Percentiles rank a stretch among this genome's conserved stretches.
Conservation (phyloP, 2,113 vertebrate species). For the Elgaria multicarinata region DNA sequence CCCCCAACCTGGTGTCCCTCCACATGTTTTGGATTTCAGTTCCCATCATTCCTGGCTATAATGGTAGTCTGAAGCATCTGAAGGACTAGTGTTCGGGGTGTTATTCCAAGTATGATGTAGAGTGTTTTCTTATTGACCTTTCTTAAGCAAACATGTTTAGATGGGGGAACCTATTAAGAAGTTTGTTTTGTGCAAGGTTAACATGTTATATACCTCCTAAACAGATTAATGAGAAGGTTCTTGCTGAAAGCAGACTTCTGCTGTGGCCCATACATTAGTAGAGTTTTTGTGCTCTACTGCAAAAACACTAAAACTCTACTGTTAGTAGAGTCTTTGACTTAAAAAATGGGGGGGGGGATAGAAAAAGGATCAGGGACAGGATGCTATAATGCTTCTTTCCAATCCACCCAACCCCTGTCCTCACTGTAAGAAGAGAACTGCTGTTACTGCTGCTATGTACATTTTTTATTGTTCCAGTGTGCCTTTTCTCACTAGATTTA, state of each 20-base stretch:
- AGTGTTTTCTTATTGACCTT: background rate
- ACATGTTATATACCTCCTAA: background rate
- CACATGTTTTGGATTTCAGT: background rate
- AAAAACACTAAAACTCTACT: no score
- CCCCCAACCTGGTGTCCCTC: background rate
- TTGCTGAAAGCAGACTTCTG: background rate
- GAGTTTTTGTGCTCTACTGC: background rate
- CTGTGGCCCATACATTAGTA: background rate
- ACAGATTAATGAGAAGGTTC: background rate
- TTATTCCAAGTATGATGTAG: background rate
- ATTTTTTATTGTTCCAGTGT: background rate
- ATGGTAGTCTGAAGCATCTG: no score
- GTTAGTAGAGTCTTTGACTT: background rate
- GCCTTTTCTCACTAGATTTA: background rate
- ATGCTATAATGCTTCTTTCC: background rate
- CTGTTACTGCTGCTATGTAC: background rate
- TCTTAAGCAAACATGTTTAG: background rate
- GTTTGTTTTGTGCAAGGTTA: background rate
- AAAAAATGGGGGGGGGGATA: background rate
- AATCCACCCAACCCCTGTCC: background rate
- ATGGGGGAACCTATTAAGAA: background rate
- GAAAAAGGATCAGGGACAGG: no score
- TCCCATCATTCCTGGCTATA: background rate
- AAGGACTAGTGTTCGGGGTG: background rate
- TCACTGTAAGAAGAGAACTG: background rate